Conservation (phyloP, 2,113 vertebrate genomes). For the Periophthalmus modestus region DNA sequence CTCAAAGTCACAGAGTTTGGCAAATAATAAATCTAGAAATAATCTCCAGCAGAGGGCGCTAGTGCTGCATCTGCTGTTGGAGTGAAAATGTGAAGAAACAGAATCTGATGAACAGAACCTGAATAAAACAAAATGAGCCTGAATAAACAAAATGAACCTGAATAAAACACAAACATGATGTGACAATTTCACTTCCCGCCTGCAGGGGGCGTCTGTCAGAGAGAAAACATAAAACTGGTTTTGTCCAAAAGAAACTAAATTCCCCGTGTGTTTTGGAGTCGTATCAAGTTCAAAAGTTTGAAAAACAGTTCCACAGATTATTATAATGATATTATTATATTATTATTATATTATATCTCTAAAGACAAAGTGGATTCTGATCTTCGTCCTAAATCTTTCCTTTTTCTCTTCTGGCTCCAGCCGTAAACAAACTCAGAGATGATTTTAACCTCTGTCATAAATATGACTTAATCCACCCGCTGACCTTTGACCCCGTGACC, state of each 20-base stretch:
- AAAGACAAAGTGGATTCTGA: slow-evolving; percentile 13
- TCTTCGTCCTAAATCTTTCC: slow-evolving; percentile 23
- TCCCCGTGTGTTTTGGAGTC: background rate
- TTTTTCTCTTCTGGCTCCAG: slow-evolving; percentile 24
- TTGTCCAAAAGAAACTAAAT: background rate
- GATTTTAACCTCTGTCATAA: slow-evolving; percentile 56
- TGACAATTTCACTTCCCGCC: no score
- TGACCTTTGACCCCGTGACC: slow-evolving; percentile 50
- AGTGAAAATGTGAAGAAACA: no score
- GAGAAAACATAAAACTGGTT: no score
- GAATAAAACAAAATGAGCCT: no score
- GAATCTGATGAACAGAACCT: no score
- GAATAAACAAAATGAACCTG: no score
- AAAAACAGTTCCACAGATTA: background rate
- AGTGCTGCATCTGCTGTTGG: background rate
- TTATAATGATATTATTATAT: no score
- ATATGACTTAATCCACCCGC: slow-evolving; percentile 50
- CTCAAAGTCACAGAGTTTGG: background rate
- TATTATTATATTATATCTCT: background rate
- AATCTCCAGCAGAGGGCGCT: background rate
- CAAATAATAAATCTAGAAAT: background rate
- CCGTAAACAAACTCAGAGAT: slow-evolving; percentile 37
- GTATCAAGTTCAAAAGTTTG: background rate
- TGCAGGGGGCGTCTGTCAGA: no score
- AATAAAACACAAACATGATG: no score